Evolutionary conservation across 2,888 invertebrate species (phyloP), one percentile per base, ranked within the genome.

Genomic region (Salticus scenicus): DNA sequence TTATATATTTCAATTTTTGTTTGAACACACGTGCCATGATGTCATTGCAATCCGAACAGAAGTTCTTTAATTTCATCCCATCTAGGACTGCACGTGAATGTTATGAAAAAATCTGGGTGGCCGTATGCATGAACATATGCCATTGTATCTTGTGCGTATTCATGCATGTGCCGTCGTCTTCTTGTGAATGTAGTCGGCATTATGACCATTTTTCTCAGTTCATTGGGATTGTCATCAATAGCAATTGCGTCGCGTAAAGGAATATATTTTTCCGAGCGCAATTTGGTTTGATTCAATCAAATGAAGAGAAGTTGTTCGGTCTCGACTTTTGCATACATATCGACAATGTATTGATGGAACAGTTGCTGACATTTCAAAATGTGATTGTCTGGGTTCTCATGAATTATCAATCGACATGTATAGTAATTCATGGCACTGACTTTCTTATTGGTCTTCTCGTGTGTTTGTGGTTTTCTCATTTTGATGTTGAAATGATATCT

Each of bases 101-200:
- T n/a, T n/a, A n/a, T n/a, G n/a, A n/a, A n/a, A n/a, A n/a, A n/a
- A n/a, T 31, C 88, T 73, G 75, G 89, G 89, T 1, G 89, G 89
- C 24, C 87, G 83, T 14, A 89, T 88, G 74, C 72, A 89, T 8
- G 77, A n/a, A 2, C 88, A 69, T 12, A 90, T 89, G 57, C 89
- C 87, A 87, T 90, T 90, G 89, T 10, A 88, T 89, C 84, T 90
- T 89, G 66, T 89, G 88, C 41, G 87, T 84, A 8, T 63, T 89
- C 87, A 47, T 75, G 63, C 89, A 90, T 89, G 66, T 91, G 89
- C 14, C 91, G 87, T 74, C 91, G 91, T 17, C 90, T 89, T n/a
- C 91, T 90, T 5, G 87, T 89, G 67, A 87, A 89, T 8, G 87
- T 79, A 27, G 88, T 72, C 8, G 91, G 90, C 4, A 91, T 79